phyloP scores from a whole-genome alignment of 1,140 invertebrate genomes.

The Calosoma granatense region DNA sequence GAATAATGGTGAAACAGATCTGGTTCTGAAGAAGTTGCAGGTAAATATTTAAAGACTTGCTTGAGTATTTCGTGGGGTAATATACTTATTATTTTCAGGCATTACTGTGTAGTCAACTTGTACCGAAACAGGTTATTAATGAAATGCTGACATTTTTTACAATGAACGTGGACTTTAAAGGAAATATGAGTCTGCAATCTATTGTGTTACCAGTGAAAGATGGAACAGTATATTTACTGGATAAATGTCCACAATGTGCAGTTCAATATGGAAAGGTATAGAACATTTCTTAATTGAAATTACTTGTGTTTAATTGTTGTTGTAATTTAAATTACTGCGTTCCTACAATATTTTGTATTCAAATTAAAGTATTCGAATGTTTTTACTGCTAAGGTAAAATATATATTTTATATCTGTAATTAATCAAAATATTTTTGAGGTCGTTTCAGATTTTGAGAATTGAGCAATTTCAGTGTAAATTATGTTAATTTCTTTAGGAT shows the following conservation, averaged over 20 bases:
- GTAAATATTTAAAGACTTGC: slow-evolving; percentile 1
- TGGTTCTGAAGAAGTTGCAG: slow-evolving; percentile 26
- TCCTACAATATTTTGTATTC: no score
- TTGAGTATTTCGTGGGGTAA: no score
- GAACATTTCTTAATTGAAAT: slow-evolving; percentile 18
- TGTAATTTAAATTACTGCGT: no score
- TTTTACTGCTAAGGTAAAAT: slow-evolving; percentile 2
- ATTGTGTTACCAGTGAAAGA: slow-evolving; percentile 26
- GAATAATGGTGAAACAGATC: slow-evolving; percentile 26
- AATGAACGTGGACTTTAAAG: slow-evolving; percentile 28
- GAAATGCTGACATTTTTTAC: slow-evolving; percentile 25
- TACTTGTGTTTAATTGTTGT: no score
- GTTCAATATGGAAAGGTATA: slow-evolving; percentile 46
- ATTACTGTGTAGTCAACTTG: slow-evolving; percentile 28
- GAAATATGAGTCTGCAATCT: slow-evolving; percentile 25
- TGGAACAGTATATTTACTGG: slow-evolving; percentile 34
- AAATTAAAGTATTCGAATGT: neutral
- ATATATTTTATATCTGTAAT: no score
- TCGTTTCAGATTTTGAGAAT: no score
- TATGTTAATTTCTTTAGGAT: slow-evolving; percentile 33
- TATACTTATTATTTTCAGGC: no score
- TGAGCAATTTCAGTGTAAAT: no score
- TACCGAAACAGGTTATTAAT: slow-evolving; percentile 27
- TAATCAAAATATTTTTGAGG: no score
- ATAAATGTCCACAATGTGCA: slow-evolving; percentile 45